phyloP scores from a whole-genome alignment of 2,113 vertebrate genomes.

The Vimba vimba region DNA sequence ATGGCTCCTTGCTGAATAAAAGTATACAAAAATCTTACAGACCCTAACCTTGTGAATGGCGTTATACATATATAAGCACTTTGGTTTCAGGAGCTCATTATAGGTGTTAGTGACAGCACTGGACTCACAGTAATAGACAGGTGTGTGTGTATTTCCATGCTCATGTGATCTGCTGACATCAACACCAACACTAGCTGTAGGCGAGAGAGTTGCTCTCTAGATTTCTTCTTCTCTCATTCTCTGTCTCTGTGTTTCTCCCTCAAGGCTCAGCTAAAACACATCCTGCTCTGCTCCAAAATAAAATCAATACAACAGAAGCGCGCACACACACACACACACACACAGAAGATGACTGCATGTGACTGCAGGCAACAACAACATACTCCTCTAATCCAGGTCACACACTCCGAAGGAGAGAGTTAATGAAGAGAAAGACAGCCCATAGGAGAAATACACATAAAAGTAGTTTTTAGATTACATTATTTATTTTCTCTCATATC shows the following conservation, averaged over 20 bases:
- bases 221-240: neutral
- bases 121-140: neutral
- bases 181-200: slow-evolving; percentile 15
- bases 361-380: slow-evolving; percentile 29
- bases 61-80: neutral
- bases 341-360: neutral
- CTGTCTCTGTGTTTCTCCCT: slow-evolving; percentile 19
- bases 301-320: slow-evolving; percentile 33
- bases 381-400: slow-evolving; percentile 33
- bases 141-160: neutral
- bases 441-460: neutral
- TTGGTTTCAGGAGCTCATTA: neutral
- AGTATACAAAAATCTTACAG: neutral
- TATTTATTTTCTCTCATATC: neutral
- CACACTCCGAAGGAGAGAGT: slow-evolving; percentile 5
- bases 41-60: neutral
- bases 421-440: neutral
- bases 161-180: slow-evolving; percentile 23
- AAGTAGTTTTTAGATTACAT: too few species aligned
- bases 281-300: slow-evolving; percentile 29
- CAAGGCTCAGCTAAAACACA: slow-evolving; percentile 29
- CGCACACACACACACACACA: neutral
- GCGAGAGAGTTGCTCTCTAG: slow-evolving; percentile 7
- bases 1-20: neutral
- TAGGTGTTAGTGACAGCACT: neutral